Evolutionary conservation across 1,140 invertebrate species (phyloP).

Genomic region (Drosophila sturtevanti): DNA sequence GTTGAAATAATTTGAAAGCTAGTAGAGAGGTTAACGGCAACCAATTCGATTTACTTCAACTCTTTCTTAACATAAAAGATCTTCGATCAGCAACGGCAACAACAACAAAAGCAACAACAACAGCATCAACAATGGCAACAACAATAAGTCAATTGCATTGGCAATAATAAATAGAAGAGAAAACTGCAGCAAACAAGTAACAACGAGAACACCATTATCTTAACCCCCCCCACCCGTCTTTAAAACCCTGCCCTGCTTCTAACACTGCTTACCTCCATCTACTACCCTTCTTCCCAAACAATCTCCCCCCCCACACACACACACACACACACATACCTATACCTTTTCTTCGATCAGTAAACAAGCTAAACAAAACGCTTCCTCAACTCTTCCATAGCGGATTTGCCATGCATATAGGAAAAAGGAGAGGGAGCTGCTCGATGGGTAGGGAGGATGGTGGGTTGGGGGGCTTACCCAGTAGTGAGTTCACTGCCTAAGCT

Average conservation of each 20-base stretch:
- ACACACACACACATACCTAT: no score
- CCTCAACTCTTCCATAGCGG: constrained; percentile 70
- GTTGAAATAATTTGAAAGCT: constrained; percentile 13
- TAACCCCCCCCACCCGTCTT: neutral
- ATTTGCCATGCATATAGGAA: constrained; percentile 67
- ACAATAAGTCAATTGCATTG: constrained; percentile 74
- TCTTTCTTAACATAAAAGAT: constrained; percentile 22
- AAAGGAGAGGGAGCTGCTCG: constrained; percentile 16
- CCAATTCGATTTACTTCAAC: constrained; percentile 11
- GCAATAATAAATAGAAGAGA: constrained; percentile 70
- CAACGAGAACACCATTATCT: constrained; percentile 33
- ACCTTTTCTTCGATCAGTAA: constrained; percentile 70
- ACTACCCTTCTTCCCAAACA: neutral
- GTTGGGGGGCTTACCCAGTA: neutral
- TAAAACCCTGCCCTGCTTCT: neutral
- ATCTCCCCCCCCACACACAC: neutral
- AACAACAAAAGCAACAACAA: constrained; percentile 56
- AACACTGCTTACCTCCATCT: neutral
- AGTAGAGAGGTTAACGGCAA: constrained; percentile 18
- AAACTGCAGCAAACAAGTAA: constrained; percentile 43
- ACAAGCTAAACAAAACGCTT: constrained; percentile 79
- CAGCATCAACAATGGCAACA: no score
- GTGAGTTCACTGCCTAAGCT: constrained; percentile 18
- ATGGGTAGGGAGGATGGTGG: neutral
- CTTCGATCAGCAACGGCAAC: constrained; percentile 34